Conservation (phyloP, 1,140 invertebrate genomes). For the Magallana ariakensis region DNA sequence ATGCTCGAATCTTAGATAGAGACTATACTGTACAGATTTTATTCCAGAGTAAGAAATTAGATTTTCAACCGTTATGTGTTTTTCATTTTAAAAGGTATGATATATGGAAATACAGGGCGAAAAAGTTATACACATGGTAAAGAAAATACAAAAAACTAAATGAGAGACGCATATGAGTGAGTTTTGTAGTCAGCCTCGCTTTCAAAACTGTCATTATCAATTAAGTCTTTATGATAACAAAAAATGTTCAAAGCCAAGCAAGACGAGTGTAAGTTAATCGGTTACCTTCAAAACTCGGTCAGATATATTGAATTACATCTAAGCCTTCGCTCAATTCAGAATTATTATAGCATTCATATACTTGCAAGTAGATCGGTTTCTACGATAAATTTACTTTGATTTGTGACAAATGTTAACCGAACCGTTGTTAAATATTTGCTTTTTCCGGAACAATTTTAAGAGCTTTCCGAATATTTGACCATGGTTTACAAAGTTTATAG, state of each 20-base stretch:
- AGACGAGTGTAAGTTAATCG: not conserved
- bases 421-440: constrained; percentile 12
- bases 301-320: constrained; percentile 21
- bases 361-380: not conserved
- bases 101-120: too few species aligned
- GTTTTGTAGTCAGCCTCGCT: not conserved
- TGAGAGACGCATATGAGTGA: not conserved
- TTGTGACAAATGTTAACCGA: constrained; percentile 20
- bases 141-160: not conserved
- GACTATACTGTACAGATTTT: too few species aligned
- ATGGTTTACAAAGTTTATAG: not conserved
- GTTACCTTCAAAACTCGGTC: constrained; percentile 31
- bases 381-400: constrained; percentile 7
- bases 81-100: too few species aligned
- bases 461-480: not conserved
- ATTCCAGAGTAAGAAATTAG: too few species aligned
- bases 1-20: too few species aligned
- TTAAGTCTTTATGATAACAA: constrained; percentile 16
- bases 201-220: constrained; percentile 23
- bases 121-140: not conserved
- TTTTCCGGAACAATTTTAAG: constrained; percentile 18
- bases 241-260: not conserved
- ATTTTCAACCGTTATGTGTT: too few species aligned
- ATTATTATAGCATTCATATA: not conserved
- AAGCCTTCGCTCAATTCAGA: not conserved